Percentiles rank a stretch among this genome's conserved stretches.
These are phyloP conservation scores for Zootermopsis nevadensis DNA, from an alignment of 2,888 invertebrate genomes.

Conservation along the genomic window DNA sequence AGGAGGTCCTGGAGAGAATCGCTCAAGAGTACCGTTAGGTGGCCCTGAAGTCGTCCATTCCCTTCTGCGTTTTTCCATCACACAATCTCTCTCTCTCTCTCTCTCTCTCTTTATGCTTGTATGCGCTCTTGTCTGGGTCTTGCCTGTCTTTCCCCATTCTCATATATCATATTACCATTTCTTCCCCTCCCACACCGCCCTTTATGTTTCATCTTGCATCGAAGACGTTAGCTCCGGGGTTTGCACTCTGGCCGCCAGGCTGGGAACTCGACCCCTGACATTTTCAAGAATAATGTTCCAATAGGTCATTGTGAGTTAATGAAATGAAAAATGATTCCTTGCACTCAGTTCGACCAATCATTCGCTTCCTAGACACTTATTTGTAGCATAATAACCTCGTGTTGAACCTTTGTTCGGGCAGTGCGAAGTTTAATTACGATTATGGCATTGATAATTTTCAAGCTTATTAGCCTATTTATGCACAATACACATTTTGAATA, in stretches of 20 bases:
- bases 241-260: neutral
- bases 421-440: too few relatives aligned
- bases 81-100: neutral
- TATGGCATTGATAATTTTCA: too few relatives aligned
- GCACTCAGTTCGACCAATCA: neutral
- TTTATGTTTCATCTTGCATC: neutral
- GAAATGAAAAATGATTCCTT: neutral
- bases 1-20: neutral
- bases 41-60: constrained; percentile 40
- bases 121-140: neutral
- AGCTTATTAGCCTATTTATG: too few relatives aligned
- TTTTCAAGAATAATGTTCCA: neutral
- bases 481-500: too few relatives aligned
- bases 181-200: too few relatives aligned
- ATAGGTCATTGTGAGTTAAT: neutral
- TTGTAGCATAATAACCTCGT: too few relatives aligned
- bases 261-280: neutral
- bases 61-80: constrained; percentile 33
- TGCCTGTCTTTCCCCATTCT: neutral
- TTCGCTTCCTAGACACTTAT: too few relatives aligned
- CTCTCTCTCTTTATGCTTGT: neutral
- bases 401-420: too few relatives aligned
- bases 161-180: neutral
- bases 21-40: constrained; percentile 16
- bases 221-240: neutral